A percentile compares a stretch with the other conserved stretches of the same genome.
phyloP scores from a whole-genome alignment of 2,888 invertebrate species.

The Erebia epiphron region DNA sequence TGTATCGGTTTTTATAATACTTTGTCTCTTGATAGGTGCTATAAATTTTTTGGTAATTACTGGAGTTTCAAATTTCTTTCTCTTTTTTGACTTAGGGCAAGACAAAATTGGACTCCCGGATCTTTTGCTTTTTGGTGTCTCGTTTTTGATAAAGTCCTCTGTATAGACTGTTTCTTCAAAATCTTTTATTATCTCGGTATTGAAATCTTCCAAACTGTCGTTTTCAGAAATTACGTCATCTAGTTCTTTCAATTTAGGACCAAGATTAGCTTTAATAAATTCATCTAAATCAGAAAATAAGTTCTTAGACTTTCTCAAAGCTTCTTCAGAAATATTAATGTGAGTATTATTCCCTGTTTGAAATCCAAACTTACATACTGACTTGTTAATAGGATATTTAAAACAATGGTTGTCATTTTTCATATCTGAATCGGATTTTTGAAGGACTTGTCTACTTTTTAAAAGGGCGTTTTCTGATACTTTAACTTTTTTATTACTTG shows the following conservation, averaged over 20 bases:
- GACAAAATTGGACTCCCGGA: slow-evolving; percentile 70
- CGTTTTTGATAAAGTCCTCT: slow-evolving; percentile 59
- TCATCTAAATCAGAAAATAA: slow-evolving; percentile 54
- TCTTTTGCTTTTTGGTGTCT: slow-evolving; percentile 55
- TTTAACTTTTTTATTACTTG: slow-evolving; percentile 49
- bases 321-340: slow-evolving; percentile 52
- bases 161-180: slow-evolving; percentile 66
- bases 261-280: not conserved
- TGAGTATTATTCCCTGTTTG: slow-evolving; percentile 8
- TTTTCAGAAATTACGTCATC: slow-evolving; percentile 12
- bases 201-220: slow-evolving; percentile 24
- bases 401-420: not conserved
- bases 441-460: slow-evolving; percentile 44
- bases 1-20: slow-evolving; percentile 20
- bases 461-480: slow-evolving; percentile 53
- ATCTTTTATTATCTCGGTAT: slow-evolving; percentile 64
- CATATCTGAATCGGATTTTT: slow-evolving; percentile 40
- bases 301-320: slow-evolving; percentile 56
- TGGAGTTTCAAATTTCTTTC: slow-evolving; percentile 63
- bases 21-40: not conserved
- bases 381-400: not conserved
- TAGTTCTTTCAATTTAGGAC: not conserved
- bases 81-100: slow-evolving; percentile 66
- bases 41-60: slow-evolving; percentile 46
- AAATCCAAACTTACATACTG: not conserved